phyloP scores from a whole-genome alignment of 2,888 invertebrate genomes.

The Argyresthia albistria region DNA sequence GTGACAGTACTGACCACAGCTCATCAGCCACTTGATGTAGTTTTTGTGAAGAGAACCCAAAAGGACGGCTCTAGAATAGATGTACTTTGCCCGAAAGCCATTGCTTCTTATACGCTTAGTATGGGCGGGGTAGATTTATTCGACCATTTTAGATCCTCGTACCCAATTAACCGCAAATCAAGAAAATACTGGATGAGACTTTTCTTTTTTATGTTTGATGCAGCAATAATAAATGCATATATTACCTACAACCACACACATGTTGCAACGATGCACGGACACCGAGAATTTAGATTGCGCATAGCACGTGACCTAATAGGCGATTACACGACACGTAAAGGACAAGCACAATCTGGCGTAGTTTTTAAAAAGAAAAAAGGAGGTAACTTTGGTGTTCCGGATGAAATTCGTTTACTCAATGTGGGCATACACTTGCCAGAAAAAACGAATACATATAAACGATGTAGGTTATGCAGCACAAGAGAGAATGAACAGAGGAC shows the following conservation, averaged over 20 bases:
- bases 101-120: slow-evolving; percentile 21
- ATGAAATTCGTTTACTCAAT: slow-evolving; percentile 10
- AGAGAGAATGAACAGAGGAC: slow-evolving; percentile 8
- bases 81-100: slow-evolving; percentile 23
- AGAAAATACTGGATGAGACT: slow-evolving; percentile 26
- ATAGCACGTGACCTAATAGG: slow-evolving; percentile 7
- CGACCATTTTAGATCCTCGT: slow-evolving; percentile 26
- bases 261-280: slow-evolving; percentile 2
- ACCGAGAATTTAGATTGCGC: slow-evolving; percentile 8
- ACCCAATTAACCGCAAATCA: slow-evolving; percentile 22
- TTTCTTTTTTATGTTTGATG: slow-evolving; percentile 17
- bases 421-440: slow-evolving; percentile 11
- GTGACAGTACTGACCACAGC: slow-evolving; percentile 18
- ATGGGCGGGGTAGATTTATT: slow-evolving; percentile 29
- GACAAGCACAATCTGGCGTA: background rate
- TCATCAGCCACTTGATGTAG: slow-evolving; percentile 15
- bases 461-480: slow-evolving; percentile 11
- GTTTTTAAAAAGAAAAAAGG: slow-evolving; percentile 13
- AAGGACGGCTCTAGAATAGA: slow-evolving; percentile 23
- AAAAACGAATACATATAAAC: slow-evolving; percentile 8
- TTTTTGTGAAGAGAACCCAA: slow-evolving; percentile 21
- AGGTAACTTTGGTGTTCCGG: slow-evolving; percentile 9
- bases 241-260: slow-evolving; percentile 16
- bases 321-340: slow-evolving; percentile 5
- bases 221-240: slow-evolving; percentile 4